These are phyloP conservation scores for Lepidocyrtinus sp. DNA, from an alignment of 2,888 invertebrate genomes.

Conservation along the genomic window DNA sequence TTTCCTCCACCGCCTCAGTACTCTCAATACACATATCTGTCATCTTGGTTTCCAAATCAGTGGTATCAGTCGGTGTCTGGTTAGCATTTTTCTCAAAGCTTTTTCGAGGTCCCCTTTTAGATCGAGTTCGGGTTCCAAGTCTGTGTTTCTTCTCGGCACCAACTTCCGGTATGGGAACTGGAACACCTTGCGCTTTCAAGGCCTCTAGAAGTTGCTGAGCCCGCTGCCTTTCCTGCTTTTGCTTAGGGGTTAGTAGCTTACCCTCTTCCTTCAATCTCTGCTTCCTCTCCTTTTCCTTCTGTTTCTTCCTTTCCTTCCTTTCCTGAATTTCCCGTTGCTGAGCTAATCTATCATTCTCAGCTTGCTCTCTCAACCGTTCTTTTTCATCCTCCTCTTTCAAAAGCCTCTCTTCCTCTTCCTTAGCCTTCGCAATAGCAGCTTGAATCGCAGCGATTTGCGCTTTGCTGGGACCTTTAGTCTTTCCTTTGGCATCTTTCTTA, in stretches of 20 bases:
- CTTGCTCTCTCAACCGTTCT: slow-evolving; percentile 77
- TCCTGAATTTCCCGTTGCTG: slow-evolving; percentile 84
- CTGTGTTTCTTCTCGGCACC: slow-evolving; percentile 74
- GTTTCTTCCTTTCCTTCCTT: slow-evolving; percentile 88
- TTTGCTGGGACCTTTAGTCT: slow-evolving; percentile 82
- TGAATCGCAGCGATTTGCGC: slow-evolving; percentile 93
- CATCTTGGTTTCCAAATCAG: slow-evolving; percentile 68
- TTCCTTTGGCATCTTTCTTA: slow-evolving; percentile 71
- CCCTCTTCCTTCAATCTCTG: slow-evolving; percentile 97
- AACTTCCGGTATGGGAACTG: slow-evolving; percentile 83
- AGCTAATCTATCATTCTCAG: slow-evolving; percentile 79
- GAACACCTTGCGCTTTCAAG: slow-evolving; percentile 88
- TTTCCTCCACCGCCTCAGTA: slow-evolving; percentile 54
- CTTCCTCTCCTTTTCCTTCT: slow-evolving; percentile 93
- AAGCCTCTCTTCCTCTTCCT: slow-evolving; percentile 89
- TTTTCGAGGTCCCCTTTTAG: slow-evolving; percentile 77
- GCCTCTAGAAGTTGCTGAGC: slow-evolving; percentile 92
- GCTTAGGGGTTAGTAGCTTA: slow-evolving; percentile 92
- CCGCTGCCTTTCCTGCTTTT: slow-evolving; percentile 90
- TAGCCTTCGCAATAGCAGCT: slow-evolving; percentile 88
- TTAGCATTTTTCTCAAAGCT: slow-evolving; percentile 59
- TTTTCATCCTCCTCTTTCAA: slow-evolving; percentile 86
- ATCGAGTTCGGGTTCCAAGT: slow-evolving; percentile 83
- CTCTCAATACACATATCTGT: slow-evolving; percentile 71
- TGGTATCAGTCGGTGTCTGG: slow-evolving; percentile 13